These are phyloP conservation scores for Drosophila sulfurigaster DNA, from an alignment of 1,140 invertebrate species.

Conservation along the genomic window DNA sequence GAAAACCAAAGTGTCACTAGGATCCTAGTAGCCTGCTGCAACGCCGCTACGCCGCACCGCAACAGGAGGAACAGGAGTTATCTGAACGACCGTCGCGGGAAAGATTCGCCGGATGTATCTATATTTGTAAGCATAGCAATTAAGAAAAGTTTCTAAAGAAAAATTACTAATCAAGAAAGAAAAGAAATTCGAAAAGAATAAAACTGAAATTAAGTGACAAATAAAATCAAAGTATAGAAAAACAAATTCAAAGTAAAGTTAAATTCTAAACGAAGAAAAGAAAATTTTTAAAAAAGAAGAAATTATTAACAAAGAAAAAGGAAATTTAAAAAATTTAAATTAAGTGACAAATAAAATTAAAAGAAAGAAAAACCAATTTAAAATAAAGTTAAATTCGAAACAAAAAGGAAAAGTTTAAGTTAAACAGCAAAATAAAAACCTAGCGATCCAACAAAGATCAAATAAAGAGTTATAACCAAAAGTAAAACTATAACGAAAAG, in stretches of 20 bases:
- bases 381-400: too few relatives aligned
- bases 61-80: slow-evolving; percentile 2
- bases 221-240: not conserved
- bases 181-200: not conserved
- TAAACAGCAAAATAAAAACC: too few relatives aligned
- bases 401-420: too few relatives aligned
- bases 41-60: slow-evolving; percentile 7
- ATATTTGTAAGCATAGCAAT: slow-evolving; percentile 6
- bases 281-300: not conserved
- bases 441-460: too few relatives aligned
- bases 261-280: too few relatives aligned
- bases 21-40: slow-evolving; percentile 12
- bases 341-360: too few relatives aligned
- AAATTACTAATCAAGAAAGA: not conserved
- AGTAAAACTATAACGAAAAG: too few relatives aligned
- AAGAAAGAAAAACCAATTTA: too few relatives aligned
- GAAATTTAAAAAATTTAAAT: too few relatives aligned
- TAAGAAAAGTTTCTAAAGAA: slow-evolving; percentile 8
- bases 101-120: slow-evolving; percentile 23
- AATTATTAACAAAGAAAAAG: too few relatives aligned
- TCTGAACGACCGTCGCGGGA: slow-evolving; percentile 3
- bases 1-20: not conserved
- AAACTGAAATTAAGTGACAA: not conserved
- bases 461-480: too few relatives aligned
- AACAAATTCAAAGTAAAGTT: too few relatives aligned